A percentile compares a stretch with the other conserved stretches of the same genome.
These are phyloP conservation scores for Tapirus terrestris DNA, from an alignment of 2,113 vertebrate species.

Conservation along the genomic window DNA sequence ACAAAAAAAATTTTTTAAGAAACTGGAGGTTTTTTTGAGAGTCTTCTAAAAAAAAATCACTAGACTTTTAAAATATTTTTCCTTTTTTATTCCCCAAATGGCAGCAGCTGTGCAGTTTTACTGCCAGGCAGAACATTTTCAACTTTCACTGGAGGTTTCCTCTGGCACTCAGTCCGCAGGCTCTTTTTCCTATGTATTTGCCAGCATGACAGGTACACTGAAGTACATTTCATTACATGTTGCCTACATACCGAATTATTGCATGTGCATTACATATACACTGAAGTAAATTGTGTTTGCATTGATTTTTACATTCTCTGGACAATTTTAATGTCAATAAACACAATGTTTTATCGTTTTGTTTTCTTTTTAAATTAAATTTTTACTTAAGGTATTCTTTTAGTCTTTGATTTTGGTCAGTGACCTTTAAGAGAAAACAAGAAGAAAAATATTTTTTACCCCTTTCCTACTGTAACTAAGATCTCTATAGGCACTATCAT, in stretches of 20 bases:
- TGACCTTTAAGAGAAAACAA: slow-evolving; percentile 4
- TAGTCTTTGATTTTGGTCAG: slow-evolving; percentile 44
- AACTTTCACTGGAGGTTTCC: slow-evolving; percentile 27
- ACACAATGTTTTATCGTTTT: neutral
- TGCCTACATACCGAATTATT: neutral
- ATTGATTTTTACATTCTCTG: neutral
- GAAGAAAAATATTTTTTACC: neutral
- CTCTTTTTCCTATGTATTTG: slow-evolving; percentile 47
- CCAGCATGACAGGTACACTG: neutral
- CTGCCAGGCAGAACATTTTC: slow-evolving; percentile 54
- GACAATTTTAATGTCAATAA: slow-evolving; percentile 6
- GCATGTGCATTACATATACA: neutral
- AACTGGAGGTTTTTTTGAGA: slow-evolving; percentile 21
- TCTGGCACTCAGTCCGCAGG: neutral
- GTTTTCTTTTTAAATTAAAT: neutral
- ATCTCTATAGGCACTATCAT: neutral
- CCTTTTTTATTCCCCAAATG: slow-evolving; percentile 59
- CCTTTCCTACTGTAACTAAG: neutral
- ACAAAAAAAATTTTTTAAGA: slow-evolving; percentile 34
- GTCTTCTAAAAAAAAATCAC: slow-evolving; percentile 32
- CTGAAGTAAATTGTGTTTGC: neutral
- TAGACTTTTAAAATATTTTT: slow-evolving; percentile 58
- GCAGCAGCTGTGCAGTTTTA: slow-evolving; percentile 60
- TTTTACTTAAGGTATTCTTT: neutral
- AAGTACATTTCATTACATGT: slow-evolving; percentile 24